Evolutionary conservation across 2,888 invertebrate species (phyloP).

Genomic region (Eupeodes latifasciatus): DNA sequence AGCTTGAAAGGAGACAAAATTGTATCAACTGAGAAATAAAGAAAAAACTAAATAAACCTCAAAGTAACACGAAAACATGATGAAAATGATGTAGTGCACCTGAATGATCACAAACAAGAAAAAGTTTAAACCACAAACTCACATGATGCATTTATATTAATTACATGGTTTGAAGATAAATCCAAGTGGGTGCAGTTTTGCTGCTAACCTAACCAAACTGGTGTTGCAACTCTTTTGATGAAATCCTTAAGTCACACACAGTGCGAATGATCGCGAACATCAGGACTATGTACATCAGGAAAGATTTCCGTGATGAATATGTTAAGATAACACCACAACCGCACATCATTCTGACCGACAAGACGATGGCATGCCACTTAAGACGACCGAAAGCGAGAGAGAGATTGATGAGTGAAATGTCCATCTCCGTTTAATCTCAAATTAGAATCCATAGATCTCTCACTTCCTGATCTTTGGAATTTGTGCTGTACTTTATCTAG

Average conservation of each 20-base stretch:
- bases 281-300: background rate
- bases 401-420: slow-evolving; percentile 65
- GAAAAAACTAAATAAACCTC: background rate
- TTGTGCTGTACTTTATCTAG: slow-evolving; percentile 1
- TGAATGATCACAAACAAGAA: slow-evolving; percentile 26
- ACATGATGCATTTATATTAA: slow-evolving; percentile 67
- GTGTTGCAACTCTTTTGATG: slow-evolving; percentile 23
- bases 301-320: slow-evolving; percentile 65
- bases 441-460: slow-evolving; percentile 48
- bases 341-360: slow-evolving; percentile 6
- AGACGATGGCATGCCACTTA: slow-evolving; percentile 32
- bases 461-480: slow-evolving; percentile 61
- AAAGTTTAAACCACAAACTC: slow-evolving; percentile 28
- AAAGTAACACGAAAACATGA: slow-evolving; percentile 60
- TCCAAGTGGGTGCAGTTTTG: slow-evolving; percentile 57
- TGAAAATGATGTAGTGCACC: slow-evolving; percentile 71
- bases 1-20: slow-evolving; percentile 28
- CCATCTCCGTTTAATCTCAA: slow-evolving; percentile 47
- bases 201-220: slow-evolving; percentile 42
- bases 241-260: slow-evolving; percentile 36
- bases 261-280: background rate
- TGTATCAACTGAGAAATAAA: background rate
- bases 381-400: background rate
- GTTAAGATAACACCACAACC: slow-evolving; percentile 48
- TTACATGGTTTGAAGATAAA: slow-evolving; percentile 50